Conservation (phyloP, 2,113 vertebrate genomes). For the Lasiurus borealis region DNA sequence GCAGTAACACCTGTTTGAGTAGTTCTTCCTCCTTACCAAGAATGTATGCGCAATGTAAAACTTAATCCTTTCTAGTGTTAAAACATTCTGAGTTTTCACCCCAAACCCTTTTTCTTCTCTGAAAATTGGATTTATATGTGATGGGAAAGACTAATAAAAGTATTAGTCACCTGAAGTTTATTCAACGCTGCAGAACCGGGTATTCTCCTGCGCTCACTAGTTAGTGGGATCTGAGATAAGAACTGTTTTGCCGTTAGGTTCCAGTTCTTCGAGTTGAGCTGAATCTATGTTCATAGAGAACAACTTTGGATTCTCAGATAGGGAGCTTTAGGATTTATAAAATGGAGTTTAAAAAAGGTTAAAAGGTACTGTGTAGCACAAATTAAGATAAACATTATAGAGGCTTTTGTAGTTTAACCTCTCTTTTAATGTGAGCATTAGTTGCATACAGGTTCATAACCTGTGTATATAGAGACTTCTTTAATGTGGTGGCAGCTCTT, state of each 20-base stretch:
- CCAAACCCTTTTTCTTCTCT: neutral
- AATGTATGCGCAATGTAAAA: neutral
- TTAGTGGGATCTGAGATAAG: neutral
- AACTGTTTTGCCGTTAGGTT: neutral
- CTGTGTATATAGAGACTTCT: neutral
- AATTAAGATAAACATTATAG: conserved; percentile 15
- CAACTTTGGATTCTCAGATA: neutral
- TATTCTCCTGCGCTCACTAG: neutral
- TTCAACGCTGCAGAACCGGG: neutral
- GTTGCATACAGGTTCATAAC: neutral
- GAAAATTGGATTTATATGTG: conserved; percentile 14
- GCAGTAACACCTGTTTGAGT: neutral
- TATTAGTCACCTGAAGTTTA: neutral
- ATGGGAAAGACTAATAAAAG: neutral
- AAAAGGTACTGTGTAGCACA: neutral
- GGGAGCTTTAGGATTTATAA: neutral
- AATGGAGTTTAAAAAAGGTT: conserved; percentile 12
- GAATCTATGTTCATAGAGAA: neutral
- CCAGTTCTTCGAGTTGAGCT: neutral
- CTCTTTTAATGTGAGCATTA: neutral
- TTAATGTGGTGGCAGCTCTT: conserved; percentile 6
- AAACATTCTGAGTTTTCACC: conserved; percentile 15
- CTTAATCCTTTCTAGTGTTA: neutral
- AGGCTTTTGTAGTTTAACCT: neutral
- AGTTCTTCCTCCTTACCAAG: neutral